Evolutionary conservation across 2,888 invertebrate genomes (phyloP).

Genomic region (Seira musarum): DNA sequence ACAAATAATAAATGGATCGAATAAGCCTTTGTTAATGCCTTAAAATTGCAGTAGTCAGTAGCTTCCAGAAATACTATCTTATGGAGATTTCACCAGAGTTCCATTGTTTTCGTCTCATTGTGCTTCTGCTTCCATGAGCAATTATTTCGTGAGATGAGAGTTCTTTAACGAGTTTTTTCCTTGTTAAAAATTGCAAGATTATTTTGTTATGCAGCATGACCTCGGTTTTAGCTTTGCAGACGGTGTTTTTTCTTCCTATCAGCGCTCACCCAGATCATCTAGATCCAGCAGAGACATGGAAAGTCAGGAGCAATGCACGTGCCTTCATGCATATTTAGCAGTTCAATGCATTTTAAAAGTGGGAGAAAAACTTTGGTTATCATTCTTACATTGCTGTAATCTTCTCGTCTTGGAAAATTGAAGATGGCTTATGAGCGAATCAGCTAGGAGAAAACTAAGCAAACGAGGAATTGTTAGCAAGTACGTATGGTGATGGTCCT

Average conservation of each 20-base stretch:
- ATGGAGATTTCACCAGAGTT: not conserved
- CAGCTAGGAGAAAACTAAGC: not conserved
- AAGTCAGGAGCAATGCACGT: not conserved
- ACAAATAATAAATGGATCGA: not conserved
- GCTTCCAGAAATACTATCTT: not conserved
- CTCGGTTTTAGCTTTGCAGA: not conserved
- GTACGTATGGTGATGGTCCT: too few relatives aligned
- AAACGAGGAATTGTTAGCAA: too few relatives aligned
- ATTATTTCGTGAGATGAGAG: not conserved
- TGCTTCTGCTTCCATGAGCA: not conserved
- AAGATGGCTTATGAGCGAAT: not conserved
- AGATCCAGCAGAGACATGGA: not conserved
- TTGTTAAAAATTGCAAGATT: not conserved
- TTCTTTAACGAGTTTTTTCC: not conserved
- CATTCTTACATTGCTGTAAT: not conserved
- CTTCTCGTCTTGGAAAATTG: not conserved
- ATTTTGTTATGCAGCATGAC: not conserved
- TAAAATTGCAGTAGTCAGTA: not conserved
- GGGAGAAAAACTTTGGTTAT: not conserved
- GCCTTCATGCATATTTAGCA: constrained; percentile 14
- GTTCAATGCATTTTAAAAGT: constrained; percentile 16
- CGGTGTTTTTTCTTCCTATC: not conserved
- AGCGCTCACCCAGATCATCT: not conserved
- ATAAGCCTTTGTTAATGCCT: not conserved
- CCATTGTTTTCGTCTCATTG: not conserved